phyloP scores from a whole-genome alignment of 2,113 vertebrate genomes.

The Nyctereutes procyonoides region DNA sequence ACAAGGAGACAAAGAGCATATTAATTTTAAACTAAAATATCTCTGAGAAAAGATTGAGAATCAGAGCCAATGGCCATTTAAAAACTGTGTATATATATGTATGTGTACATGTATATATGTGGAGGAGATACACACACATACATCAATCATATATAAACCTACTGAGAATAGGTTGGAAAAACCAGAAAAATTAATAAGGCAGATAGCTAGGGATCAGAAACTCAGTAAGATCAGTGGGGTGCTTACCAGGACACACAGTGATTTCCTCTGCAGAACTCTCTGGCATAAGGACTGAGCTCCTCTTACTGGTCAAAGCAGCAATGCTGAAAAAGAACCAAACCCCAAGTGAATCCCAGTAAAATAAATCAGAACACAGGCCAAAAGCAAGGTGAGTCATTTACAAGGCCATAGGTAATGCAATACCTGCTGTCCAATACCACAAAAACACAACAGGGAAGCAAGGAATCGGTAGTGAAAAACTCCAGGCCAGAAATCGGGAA shows the following conservation, averaged over 20 bases:
- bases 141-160: constrained; percentile 51
- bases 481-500: constrained; percentile 14
- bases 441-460: constrained; percentile 71
- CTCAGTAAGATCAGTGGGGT: background rate
- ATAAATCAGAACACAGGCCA: constrained; percentile 51
- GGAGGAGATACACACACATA: background rate
- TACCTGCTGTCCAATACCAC: constrained; percentile 65
- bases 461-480: constrained; percentile 32
- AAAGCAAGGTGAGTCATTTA: constrained; percentile 63
- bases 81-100: background rate
- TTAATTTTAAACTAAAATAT: constrained; percentile 74
- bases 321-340: constrained; percentile 83
- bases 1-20: constrained; percentile 59
- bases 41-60: constrained; percentile 12
- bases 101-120: rapidly evolving
- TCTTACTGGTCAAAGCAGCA: constrained; percentile 79
- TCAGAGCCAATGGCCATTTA: constrained; percentile 28
- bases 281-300: constrained; percentile 76
- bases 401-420: constrained; percentile 58
- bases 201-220: constrained; percentile 22
- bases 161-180: background rate
- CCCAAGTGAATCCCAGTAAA: constrained; percentile 50
- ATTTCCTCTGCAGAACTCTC: constrained; percentile 84
- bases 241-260: constrained; percentile 92
- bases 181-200: constrained; percentile 41